Base-by-base conservation (phyloP, 2,113 vertebrate species). In the Amphilophus citrinellus region DNA sequence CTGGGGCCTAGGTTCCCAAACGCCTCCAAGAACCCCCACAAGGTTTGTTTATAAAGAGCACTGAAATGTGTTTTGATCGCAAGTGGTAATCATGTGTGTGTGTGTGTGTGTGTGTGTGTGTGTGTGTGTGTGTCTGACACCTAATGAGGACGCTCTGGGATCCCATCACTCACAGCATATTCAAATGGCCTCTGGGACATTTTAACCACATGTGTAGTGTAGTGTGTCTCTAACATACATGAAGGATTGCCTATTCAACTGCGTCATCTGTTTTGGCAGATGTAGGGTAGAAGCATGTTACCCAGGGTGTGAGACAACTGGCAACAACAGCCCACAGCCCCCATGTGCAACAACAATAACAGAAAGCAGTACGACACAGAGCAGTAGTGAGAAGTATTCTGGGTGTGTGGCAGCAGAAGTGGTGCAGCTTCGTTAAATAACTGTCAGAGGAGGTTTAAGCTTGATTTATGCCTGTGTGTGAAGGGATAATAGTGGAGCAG, bases 1-100 rank as follows among this genome's bases (percentile, higher is more conserved):
- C 73, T 57, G 61, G 82, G 82, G 89, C 89, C 61, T 87, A 8
- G 5, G 58, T 50, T 87, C 77, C 44, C 5, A 44, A 58, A 81
- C 30, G 57, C 13, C 60, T 71, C 7, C 22, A 15, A 15, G 17
- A 71, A 32, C n/a, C 76, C 83, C 89, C 83, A 71, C 14, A 7
- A 7, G 53, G 24, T 27, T 63, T 1, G 13, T 60, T 65, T 61
- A 50, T 17, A 24, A 22, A 24, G 22, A 24, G 10, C 50, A 79
- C 47, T 24, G 37, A 50, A 73, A 42, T 4, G 62, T 15, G 13
- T 63, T 65, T 59, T 27, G 53, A 47, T 75, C 24, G n/a, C 61
- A 77, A 32, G 60, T 32, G 65, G 39, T 13, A 77, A 77, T 24
- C 60, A 22, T 32, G 1, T 32, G 30, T 35, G 35, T 35, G 32